phyloP scores from a whole-genome alignment of 2,797 vertebrate genomes.

The Pelochelys cantorii region DNA sequence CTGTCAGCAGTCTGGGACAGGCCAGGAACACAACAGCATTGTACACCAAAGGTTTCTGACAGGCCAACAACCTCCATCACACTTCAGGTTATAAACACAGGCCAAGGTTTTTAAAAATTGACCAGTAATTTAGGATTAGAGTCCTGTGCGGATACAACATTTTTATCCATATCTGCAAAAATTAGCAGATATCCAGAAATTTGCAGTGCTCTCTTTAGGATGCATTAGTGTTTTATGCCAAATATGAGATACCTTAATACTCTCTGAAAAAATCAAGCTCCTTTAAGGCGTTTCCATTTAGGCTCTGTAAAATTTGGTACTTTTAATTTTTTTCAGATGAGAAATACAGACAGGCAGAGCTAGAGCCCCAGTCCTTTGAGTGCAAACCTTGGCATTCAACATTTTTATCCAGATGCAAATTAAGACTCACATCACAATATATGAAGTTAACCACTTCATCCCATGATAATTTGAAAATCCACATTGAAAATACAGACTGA shows the following conservation, averaged over 20 bases:
- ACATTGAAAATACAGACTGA: not conserved
- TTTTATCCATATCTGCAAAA: too few relatives aligned
- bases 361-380: not conserved
- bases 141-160: too few relatives aligned
- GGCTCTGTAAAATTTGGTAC: not conserved
- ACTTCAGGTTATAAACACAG: not conserved
- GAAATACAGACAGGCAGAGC: not conserved
- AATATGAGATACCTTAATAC: not conserved
- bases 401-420: accelerated
- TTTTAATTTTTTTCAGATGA: accelerated
- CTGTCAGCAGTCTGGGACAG: not conserved
- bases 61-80: not conserved
- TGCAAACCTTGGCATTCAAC: not conserved
- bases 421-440: not conserved
- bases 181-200: too few relatives aligned
- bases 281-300: not conserved
- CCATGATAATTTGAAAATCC: not conserved
- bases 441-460: not conserved
- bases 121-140: not conserved
- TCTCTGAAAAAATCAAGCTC: not conserved
- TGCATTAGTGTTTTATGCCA: not conserved
- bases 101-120: not conserved
- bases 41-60: not conserved
- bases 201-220: not conserved
- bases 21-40: not conserved